Conservation (phyloP, 2,888 invertebrate species). For the Pollenia amentaria region DNA sequence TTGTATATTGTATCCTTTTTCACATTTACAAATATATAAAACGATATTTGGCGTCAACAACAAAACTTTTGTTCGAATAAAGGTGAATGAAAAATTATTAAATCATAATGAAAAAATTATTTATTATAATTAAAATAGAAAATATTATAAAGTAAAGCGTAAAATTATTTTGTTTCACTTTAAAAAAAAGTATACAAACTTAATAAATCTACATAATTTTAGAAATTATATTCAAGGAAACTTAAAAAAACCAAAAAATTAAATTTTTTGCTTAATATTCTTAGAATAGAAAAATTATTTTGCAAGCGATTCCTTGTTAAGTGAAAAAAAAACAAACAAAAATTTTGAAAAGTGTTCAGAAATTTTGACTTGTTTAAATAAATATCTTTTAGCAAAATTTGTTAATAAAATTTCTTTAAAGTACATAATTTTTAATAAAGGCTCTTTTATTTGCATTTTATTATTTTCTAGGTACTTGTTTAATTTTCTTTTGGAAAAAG, state of each 20-base stretch:
- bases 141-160: not conserved
- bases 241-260: not conserved
- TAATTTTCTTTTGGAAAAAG: conserved; percentile 23
- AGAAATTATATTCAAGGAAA: conserved; percentile 6
- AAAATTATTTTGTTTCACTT: too few relatives aligned
- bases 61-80: conserved; percentile 28
- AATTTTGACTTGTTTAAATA: too few relatives aligned
- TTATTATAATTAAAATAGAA: not conserved
- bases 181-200: too few relatives aligned
- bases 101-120: not conserved
- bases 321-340: too few relatives aligned
- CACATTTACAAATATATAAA: conserved; percentile 36
- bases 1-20: not conserved
- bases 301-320: too few relatives aligned
- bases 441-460: not conserved
- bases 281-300: too few relatives aligned
- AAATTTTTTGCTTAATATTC: too few relatives aligned
- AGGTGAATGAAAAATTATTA: not conserved
- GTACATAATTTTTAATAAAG: conserved; percentile 1
- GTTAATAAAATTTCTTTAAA: conserved; percentile 5
- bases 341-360: too few relatives aligned
- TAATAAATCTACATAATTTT: not conserved
- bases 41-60: conserved; percentile 71
- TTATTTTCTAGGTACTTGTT: conserved; percentile 41
- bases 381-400: not conserved